Evolutionary conservation across 2,888 invertebrate genomes (phyloP), one percentile per base, ranked within the genome.

Genomic region (Noctuana brunneofusca): DNA sequence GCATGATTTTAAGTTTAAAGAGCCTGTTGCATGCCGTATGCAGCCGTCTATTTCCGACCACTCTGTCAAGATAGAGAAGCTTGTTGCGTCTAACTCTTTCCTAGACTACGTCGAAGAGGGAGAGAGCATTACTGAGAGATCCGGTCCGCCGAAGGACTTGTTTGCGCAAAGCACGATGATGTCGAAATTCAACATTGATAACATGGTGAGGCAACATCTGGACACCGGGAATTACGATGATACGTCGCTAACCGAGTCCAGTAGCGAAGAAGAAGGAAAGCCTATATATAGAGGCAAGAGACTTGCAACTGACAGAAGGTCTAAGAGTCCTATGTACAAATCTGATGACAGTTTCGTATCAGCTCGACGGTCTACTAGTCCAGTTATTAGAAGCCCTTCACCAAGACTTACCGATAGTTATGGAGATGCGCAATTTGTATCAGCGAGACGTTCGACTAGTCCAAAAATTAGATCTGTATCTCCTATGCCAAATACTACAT

Each of bases 1-100:
- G 84, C 90, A 89, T 86, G 90, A 86, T 81, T 84, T 86, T 80
- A 86, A 82, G 69, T 84, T 84, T 71, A 81, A 82, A 73, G 78
- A 83, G 76, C 78, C 83, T 76, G 75, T 71, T 83, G 89, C 89
- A 88, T 89, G 89, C 73, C 79, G 76, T 71, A 70, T 82, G 68
- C 78, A 84, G 67, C 83, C 83, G 66, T 83, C 88, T 66, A 78
- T 86, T 67, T 88, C 89, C 62, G 84, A 88, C 68, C 83, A 84
- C 72, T 86, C 87, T 41, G 75, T 86, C 71, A 84, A 73, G 74
- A 72, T 86, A 66, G 82, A 86, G 3, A 84, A 84, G 74, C 73
- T 88, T 72, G 82, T 76, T 64, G 80, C 87, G 57, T 86, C 88
- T 57, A 84, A 89, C 73, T 81, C 85, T 66, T 89, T 85, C 75